A percentile compares a stretch with the other conserved stretches of the same genome.
These are phyloP conservation scores for Axis porcinus DNA, from an alignment of 2,113 vertebrate species.

Conservation along the genomic window DNA sequence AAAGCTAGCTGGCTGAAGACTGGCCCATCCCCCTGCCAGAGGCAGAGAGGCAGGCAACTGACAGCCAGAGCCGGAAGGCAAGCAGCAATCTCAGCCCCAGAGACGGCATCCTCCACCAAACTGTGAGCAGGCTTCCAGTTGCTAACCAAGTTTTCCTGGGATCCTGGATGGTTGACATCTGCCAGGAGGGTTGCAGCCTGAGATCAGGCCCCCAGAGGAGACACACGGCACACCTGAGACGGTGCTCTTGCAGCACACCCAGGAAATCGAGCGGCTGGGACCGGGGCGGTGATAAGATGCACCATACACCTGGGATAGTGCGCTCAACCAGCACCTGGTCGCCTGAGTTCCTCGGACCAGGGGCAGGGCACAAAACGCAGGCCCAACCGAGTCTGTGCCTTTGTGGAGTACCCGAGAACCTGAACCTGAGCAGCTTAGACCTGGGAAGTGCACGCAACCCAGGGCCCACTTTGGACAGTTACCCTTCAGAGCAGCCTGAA, in stretches of 20 bases:
- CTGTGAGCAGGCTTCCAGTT: not conserved
- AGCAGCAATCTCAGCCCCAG: rapidly evolving
- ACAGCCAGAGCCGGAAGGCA: rapidly evolving
- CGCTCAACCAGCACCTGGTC: not conserved
- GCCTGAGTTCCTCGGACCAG: not conserved
- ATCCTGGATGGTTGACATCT: rapidly evolving
- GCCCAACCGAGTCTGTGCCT: not conserved
- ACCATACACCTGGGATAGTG: not conserved
- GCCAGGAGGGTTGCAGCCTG: not conserved
- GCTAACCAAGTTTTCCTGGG: not conserved
- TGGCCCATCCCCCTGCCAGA: not conserved
- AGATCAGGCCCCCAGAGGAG: not conserved
- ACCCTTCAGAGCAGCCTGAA: not conserved
- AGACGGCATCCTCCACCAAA: not conserved
- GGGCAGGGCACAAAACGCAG: not conserved
- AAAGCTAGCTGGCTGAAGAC: not conserved
- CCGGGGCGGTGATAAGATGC: not conserved
- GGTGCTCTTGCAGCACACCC: rapidly evolving
- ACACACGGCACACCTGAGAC: not conserved
- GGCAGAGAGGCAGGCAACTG: not conserved
- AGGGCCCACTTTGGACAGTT: not conserved
- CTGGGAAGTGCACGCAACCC: not conserved
- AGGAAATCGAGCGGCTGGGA: not conserved
- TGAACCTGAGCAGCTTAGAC: not conserved
- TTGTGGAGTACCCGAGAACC: not conserved